A percentile compares a stretch with the other conserved stretches of the same genome.
Evolutionary conservation across 2,113 vertebrate genomes (phyloP).

Genomic region (Phrynosoma blainvillii): DNA sequence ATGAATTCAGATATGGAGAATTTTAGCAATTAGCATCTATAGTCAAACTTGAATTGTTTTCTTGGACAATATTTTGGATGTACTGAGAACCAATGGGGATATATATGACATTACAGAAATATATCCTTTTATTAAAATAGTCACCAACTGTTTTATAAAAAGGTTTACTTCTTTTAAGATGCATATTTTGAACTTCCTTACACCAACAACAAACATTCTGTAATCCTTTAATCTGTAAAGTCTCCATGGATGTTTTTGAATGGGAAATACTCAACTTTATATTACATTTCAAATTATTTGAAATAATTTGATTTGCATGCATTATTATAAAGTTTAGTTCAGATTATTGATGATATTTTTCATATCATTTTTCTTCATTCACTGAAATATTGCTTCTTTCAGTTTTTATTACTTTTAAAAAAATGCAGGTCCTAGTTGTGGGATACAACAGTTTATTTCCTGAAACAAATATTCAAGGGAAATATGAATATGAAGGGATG

Average conservation of each 20-base stretch:
- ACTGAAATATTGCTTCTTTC: conserved; percentile 18
- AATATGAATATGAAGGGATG: conserved; percentile 27
- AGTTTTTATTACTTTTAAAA: conserved; percentile 31
- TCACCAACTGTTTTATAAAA: neutral
- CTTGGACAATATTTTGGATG: neutral
- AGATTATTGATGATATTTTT: conserved; percentile 32
- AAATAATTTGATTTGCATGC: neutral
- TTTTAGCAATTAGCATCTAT: neutral
- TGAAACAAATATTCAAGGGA: conserved; percentile 5
- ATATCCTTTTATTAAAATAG: neutral
- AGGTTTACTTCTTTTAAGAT: neutral
- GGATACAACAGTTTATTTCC: neutral
- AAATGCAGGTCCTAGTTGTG: neutral
- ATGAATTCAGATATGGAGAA: neutral
- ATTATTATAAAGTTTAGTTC: conserved; percentile 31
- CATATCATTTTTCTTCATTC: conserved; percentile 25
- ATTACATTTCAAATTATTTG: neutral
- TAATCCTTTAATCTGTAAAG: neutral
- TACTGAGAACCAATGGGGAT: neutral
- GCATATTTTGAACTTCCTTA: neutral
- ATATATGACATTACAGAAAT: neutral
- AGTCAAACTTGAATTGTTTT: neutral
- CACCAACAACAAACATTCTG: neutral
- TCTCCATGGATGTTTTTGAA: neutral
- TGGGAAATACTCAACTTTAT: conserved; percentile 24